These are phyloP conservation scores for Laterallus jamaicensis DNA, from an alignment of 2,113 vertebrate species.

Conservation along the genomic window DNA sequence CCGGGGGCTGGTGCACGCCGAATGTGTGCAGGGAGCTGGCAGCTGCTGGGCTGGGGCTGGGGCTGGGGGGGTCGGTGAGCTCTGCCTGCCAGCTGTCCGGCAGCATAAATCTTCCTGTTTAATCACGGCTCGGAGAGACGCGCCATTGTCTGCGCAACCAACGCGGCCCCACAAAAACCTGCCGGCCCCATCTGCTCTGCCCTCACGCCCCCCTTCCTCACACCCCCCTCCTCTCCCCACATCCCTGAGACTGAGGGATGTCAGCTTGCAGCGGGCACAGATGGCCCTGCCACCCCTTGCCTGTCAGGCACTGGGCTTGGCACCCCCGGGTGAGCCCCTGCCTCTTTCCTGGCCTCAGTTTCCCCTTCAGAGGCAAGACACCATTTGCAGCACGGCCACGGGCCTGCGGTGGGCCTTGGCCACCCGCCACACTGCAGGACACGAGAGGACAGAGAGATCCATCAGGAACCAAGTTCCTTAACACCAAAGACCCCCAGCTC, in stretches of 20 bases:
- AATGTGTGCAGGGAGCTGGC: too few species aligned
- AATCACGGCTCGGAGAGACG: slow-evolving; percentile 72
- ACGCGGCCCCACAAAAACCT: slow-evolving; percentile 60
- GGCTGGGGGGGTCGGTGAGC: background rate
- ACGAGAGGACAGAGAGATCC: rapidly evolving
- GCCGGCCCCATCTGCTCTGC: slow-evolving; percentile 79
- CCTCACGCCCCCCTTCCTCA: slow-evolving; percentile 13
- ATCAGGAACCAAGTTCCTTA: background rate
- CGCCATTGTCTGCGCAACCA: slow-evolving; percentile 79
- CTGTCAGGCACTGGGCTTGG: rapidly evolving
- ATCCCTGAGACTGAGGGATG: background rate
- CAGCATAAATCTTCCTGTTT: slow-evolving; percentile 67
- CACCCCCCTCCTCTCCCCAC: background rate
- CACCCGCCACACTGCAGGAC: rapidly evolving
- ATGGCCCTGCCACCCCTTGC: background rate
- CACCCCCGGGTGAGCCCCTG: background rate
- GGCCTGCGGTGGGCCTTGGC: background rate
- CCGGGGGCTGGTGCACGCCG: too few species aligned
- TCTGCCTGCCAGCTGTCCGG: slow-evolving; percentile 80
- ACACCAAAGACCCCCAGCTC: background rate
- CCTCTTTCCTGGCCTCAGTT: background rate
- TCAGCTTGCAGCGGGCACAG: background rate
- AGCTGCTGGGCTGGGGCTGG: background rate
- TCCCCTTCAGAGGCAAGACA: background rate
- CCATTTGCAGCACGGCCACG: rapidly evolving